Evolutionary conservation across 2,797 vertebrate species (phyloP).

Genomic region (Sebastes flavidus): DNA sequence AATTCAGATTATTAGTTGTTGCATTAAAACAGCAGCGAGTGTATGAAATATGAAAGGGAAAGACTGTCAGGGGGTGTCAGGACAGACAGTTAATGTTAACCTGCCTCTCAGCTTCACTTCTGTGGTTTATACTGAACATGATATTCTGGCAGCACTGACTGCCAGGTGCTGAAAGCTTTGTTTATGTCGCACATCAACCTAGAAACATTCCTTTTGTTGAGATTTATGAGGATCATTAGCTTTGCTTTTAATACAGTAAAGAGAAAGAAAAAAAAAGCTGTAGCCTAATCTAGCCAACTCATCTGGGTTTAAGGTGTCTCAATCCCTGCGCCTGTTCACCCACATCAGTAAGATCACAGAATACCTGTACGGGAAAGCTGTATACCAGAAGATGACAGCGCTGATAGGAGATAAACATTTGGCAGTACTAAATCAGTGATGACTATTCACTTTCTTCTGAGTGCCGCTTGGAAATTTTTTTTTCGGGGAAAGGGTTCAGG

Average conservation of each 20-base stretch:
- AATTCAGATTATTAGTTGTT: constrained; percentile 16
- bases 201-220: constrained; percentile 69
- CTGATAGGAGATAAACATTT: constrained; percentile 69
- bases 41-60: not conserved
- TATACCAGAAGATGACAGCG: constrained; percentile 63
- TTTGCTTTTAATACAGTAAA: constrained; percentile 70
- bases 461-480: constrained; percentile 45
- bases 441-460: constrained; percentile 58
- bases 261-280: constrained; percentile 24
- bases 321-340: constrained; percentile 51
- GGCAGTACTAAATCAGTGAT: constrained; percentile 45
- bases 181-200: constrained; percentile 73
- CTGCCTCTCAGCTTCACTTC: constrained; percentile 50
- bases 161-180: constrained; percentile 77
- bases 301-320: constrained; percentile 71
- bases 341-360: constrained; percentile 68
- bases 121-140: constrained; percentile 72
- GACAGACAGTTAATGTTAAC: constrained; percentile 54
- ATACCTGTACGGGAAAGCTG: constrained; percentile 66
- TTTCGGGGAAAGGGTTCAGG: constrained; percentile 31
- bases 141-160: constrained; percentile 69
- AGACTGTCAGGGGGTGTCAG: constrained; percentile 34
- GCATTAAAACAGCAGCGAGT: not conserved
- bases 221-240: constrained; percentile 76
- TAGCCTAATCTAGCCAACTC: constrained; percentile 59